Conservation (phyloP, 2,888 invertebrate species). For the Rhopalosiphum nymphaeae region DNA sequence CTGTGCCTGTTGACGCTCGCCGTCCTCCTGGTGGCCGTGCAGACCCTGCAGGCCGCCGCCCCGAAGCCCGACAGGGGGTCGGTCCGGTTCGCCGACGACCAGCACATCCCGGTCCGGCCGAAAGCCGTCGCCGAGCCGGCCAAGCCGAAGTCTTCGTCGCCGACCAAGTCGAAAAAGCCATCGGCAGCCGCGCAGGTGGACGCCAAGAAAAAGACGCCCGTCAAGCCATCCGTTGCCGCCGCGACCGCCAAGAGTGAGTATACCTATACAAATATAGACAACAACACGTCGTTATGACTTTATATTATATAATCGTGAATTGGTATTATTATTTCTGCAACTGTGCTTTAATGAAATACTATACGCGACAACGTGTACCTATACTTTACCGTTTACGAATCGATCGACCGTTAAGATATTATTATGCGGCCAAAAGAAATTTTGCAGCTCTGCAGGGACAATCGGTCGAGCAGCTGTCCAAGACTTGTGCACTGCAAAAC, state of each 20-base stretch:
- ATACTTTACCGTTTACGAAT: not conserved
- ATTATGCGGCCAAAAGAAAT: not conserved
- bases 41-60: not conserved
- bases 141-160: constrained; percentile 29
- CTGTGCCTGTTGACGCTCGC: constrained; percentile 24
- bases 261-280: not conserved
- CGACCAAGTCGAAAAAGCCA: constrained; percentile 52
- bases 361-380: no score
- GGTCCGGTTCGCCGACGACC: constrained; percentile 54
- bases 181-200: not conserved
- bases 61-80: constrained; percentile 23
- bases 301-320: no score
- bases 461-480: not conserved
- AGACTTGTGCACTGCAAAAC: not conserved
- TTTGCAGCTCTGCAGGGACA: not conserved
- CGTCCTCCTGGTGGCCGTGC: constrained; percentile 32
- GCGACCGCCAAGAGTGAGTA: constrained; percentile 44
- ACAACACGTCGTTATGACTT: no score
- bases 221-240: constrained; percentile 24
- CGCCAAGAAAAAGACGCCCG: constrained; percentile 47
- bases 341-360: no score
- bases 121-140: not conserved
- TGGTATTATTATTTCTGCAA: no score
- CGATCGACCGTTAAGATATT: not conserved
- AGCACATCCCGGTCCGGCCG: constrained; percentile 28